Percentiles rank a stretch among this genome's conserved stretches.
phyloP scores from a whole-genome alignment of 2,888 invertebrate genomes.

The Ochlodes sylvanus region DNA sequence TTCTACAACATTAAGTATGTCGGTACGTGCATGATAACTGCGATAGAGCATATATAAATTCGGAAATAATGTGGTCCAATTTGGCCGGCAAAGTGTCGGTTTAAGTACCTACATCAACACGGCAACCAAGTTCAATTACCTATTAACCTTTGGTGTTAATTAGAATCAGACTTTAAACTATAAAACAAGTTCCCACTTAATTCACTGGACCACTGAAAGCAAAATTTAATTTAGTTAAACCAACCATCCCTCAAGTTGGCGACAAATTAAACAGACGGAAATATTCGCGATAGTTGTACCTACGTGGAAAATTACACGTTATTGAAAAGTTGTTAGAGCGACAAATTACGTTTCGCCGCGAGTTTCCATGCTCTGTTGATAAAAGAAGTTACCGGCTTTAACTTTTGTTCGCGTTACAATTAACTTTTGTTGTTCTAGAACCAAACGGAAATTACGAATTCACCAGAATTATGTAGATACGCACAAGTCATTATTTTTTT shows the following conservation, averaged over 20 bases:
- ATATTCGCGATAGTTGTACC: conserved; percentile 17
- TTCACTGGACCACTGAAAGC: background rate
- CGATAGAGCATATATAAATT: too few species aligned
- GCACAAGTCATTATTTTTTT: too few species aligned
- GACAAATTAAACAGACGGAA: conserved; percentile 13
- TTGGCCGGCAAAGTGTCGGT: too few species aligned
- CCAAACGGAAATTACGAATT: too few species aligned
- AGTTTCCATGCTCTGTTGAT: conserved; percentile 25
- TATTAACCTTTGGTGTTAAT: too few species aligned
- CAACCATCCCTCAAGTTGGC: background rate
- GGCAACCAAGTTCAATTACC: too few species aligned
- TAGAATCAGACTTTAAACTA: background rate
- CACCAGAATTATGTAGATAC: too few species aligned
- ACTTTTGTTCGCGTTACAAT: conserved; percentile 8
- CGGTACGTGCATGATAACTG: too few species aligned
- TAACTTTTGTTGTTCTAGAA: background rate
- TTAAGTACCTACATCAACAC: too few species aligned
- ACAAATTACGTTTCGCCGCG: conserved; percentile 26
- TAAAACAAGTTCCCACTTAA: background rate
- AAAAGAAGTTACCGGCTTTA: conserved; percentile 26
- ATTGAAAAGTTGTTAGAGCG: conserved; percentile 21
- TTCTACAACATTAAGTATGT: too few species aligned
- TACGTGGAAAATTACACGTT: conserved; percentile 16
- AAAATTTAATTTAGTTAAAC: conserved; percentile 15
- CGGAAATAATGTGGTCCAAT: too few species aligned